These are phyloP conservation scores for Nymphalis c-album DNA, from an alignment of 2,888 invertebrate species.

Conservation along the genomic window DNA sequence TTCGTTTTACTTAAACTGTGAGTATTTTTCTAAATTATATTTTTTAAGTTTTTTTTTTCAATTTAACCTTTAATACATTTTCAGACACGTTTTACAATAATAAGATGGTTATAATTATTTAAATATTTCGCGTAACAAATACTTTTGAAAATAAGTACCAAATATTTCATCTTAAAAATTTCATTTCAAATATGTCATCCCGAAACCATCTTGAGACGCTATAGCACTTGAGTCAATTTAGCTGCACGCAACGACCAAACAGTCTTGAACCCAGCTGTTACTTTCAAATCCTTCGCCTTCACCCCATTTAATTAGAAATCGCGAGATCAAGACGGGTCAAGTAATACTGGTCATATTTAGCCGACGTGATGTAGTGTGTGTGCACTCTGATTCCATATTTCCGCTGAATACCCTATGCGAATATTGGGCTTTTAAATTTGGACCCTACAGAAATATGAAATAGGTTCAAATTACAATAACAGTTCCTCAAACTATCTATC, in stretches of 20 bases:
- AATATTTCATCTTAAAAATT: slow-evolving; percentile 22
- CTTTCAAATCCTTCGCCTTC: slow-evolving; percentile 44
- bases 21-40: slow-evolving; percentile 8
- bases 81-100: background rate
- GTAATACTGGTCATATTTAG: slow-evolving; percentile 56
- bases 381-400: slow-evolving; percentile 74
- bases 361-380: slow-evolving; percentile 60
- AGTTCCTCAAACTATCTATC: slow-evolving; percentile 23
- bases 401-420: slow-evolving; percentile 70
- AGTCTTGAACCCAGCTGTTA: slow-evolving; percentile 54
- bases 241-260: slow-evolving; percentile 55
- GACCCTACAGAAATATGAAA: slow-evolving; percentile 44
- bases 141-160: slow-evolving; percentile 1
- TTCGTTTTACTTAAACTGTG: slow-evolving; percentile 21
- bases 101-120: background rate
- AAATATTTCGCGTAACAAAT: background rate
- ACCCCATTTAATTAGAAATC: slow-evolving; percentile 45
- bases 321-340: slow-evolving; percentile 51
- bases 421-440: slow-evolving; percentile 46
- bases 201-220: slow-evolving; percentile 63
- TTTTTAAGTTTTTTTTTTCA: background rate
- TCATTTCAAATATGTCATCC: slow-evolving; percentile 52
- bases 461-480: slow-evolving; percentile 41
- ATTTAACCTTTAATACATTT: background rate
- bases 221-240: slow-evolving; percentile 78